phyloP scores from a whole-genome alignment of 2,113 vertebrate genomes.

The Ictalurus punctatus region DNA sequence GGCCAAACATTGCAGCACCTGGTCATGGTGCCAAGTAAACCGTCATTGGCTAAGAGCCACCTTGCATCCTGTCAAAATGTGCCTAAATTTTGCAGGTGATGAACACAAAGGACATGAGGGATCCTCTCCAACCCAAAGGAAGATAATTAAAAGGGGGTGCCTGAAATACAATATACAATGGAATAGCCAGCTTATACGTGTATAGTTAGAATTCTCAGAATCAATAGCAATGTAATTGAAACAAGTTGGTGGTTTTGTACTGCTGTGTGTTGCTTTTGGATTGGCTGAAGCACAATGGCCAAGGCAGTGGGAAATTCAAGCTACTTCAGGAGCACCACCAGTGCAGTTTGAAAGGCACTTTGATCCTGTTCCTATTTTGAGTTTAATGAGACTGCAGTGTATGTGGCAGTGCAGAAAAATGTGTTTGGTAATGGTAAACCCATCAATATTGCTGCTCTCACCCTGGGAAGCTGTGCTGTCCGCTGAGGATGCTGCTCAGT shows the following conservation, averaged over 20 bases:
- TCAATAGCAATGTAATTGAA: background rate
- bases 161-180: background rate
- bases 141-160: background rate
- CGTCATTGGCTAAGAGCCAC: too few relatives aligned
- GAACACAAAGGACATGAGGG: too few relatives aligned
- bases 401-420: constrained; percentile 61
- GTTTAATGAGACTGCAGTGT: constrained; percentile 56
- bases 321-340: background rate
- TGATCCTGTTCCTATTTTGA: constrained; percentile 35
- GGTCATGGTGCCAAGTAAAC: too few relatives aligned
- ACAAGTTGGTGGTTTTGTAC: constrained; percentile 12
- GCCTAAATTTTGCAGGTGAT: too few relatives aligned
- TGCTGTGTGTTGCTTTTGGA: background rate
- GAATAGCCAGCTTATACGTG: background rate
- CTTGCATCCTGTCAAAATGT: too few relatives aligned
- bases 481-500: too few relatives aligned
- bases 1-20: too few relatives aligned
- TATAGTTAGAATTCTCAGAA: too few relatives aligned
- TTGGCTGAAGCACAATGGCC: background rate
- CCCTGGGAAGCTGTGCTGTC: constrained; percentile 61
- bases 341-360: constrained; percentile 34
- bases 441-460: constrained; percentile 58
- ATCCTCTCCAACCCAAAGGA: too few relatives aligned
- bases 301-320: background rate
- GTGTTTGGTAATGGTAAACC: constrained; percentile 65